Evolutionary conservation across 2,888 invertebrate species (phyloP).

Genomic region (Cenopis cana): DNA sequence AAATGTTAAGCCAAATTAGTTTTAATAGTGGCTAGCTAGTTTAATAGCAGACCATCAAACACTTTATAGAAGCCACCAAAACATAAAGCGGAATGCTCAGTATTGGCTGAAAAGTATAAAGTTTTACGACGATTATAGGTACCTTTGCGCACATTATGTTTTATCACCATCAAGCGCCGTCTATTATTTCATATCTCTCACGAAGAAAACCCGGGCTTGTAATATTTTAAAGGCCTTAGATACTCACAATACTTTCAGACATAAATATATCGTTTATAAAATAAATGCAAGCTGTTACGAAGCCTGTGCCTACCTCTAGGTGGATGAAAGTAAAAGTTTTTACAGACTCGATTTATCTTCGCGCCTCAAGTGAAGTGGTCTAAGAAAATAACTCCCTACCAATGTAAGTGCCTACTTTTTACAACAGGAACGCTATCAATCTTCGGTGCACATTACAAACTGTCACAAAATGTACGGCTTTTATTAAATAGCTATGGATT

Average conservation of each 20-base stretch:
- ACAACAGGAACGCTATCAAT: constrained; percentile 50
- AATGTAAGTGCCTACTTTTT: constrained; percentile 48
- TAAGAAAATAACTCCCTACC: constrained; percentile 51
- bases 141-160: constrained; percentile 36
- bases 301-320: constrained; percentile 51
- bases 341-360: constrained; percentile 66
- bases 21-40: background rate
- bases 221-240: constrained; percentile 45
- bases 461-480: constrained; percentile 35
- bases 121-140: constrained; percentile 36
- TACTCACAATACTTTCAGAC: constrained; percentile 48
- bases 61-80: background rate
- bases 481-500: constrained; percentile 18
- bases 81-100: background rate
- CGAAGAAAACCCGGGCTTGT: constrained; percentile 43
- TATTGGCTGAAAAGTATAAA: constrained; percentile 35
- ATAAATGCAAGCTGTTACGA: constrained; percentile 71
- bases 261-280: constrained; percentile 57
- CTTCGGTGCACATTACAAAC: constrained; percentile 43
- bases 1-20: background rate
- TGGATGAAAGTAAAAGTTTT: constrained; percentile 63
- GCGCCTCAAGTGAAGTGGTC: constrained; percentile 55
- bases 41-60: constrained; percentile 9
- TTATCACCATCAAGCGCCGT: constrained; percentile 34
- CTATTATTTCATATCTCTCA: constrained; percentile 46